These are phyloP conservation scores for Axea sp. DNA, from an alignment of 2,888 invertebrate genomes.

Conservation along the genomic window DNA sequence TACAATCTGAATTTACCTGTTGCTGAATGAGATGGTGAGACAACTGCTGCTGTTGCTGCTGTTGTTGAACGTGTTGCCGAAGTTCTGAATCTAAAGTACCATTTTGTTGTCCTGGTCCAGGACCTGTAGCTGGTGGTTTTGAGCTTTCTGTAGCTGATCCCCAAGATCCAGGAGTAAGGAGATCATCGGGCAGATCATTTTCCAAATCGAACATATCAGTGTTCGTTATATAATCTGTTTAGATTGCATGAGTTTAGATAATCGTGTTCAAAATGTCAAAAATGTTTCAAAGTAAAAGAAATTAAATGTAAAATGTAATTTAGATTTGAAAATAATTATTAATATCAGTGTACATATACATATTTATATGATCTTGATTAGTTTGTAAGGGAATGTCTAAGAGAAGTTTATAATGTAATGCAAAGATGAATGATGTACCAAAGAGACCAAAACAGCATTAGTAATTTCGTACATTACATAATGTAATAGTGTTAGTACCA, in stretches of 20 bases:
- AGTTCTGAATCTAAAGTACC: conserved; percentile 85
- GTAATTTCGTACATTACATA: conserved; percentile 75
- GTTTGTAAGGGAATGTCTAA: conserved; percentile 2
- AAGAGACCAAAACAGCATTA: conserved; percentile 77
- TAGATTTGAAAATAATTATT: background rate
- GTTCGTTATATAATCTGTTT: conserved; percentile 88
- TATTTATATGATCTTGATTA: background rate
- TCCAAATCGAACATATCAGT: conserved; percentile 93
- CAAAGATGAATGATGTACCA: conserved; percentile 69
- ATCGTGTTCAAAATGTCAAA: background rate
- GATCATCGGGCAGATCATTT: conserved; percentile 94
- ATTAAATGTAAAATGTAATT: no score
- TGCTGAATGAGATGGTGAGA: conserved; percentile 75
- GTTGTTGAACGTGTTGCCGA: conserved; percentile 80
- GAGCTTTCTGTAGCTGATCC: conserved; percentile 83
- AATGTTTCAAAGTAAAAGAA: no score
- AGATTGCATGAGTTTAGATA: background rate
- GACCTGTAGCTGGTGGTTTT: conserved; percentile 91
- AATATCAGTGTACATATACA: background rate
- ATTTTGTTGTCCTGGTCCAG: conserved; percentile 89
- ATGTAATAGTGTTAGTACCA: conserved; percentile 76
- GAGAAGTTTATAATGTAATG: conserved; percentile 40
- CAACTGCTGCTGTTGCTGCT: conserved; percentile 84
- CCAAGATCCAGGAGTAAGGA: conserved; percentile 89
- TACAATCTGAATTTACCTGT: conserved; percentile 66